A percentile compares a stretch with the other conserved stretches of the same genome.
phyloP scores from a whole-genome alignment of 92 coral and sea anemone genomes.

The Phenganax stokvisi region DNA sequence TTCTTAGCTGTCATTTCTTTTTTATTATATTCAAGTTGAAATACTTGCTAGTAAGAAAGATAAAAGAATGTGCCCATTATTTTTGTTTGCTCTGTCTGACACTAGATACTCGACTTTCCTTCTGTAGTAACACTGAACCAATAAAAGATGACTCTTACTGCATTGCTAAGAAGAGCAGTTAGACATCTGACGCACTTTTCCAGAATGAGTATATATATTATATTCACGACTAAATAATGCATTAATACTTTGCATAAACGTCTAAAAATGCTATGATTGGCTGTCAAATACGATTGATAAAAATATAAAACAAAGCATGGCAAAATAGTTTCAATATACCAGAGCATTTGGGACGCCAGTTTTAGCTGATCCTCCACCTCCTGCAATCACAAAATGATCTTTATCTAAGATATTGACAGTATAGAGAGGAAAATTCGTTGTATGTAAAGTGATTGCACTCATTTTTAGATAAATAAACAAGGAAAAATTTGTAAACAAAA shows the following conservation, averaged over 20 bases:
- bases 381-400: slow-evolving; percentile 76
- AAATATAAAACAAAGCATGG: background rate
- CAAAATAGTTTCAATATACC: slow-evolving; percentile 46
- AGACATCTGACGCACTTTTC: too few relatives aligned
- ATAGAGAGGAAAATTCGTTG: slow-evolving; percentile 87
- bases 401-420: slow-evolving; percentile 85
- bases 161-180: too few relatives aligned
- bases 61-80: background rate
- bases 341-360: slow-evolving; percentile 99
- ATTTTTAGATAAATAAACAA: slow-evolving; percentile 10
- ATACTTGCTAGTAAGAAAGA: slow-evolving; percentile 60
- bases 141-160: too few relatives aligned
- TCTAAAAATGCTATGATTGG: too few relatives aligned
- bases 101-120: too few relatives aligned
- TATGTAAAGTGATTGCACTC: slow-evolving; percentile 31
- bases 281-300: too few relatives aligned
- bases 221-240: too few relatives aligned
- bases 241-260: too few relatives aligned
- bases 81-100: too few relatives aligned
- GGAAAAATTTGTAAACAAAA: background rate
- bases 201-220: too few relatives aligned
- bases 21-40: slow-evolving; percentile 59
- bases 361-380: slow-evolving; percentile 95
- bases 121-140: too few relatives aligned
- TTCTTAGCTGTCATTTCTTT: slow-evolving; percentile 63